A percentile compares a stretch with the other conserved stretches of the same genome.
phyloP scores from a whole-genome alignment of 2,888 invertebrate genomes.

The Ennomos erosarius region DNA sequence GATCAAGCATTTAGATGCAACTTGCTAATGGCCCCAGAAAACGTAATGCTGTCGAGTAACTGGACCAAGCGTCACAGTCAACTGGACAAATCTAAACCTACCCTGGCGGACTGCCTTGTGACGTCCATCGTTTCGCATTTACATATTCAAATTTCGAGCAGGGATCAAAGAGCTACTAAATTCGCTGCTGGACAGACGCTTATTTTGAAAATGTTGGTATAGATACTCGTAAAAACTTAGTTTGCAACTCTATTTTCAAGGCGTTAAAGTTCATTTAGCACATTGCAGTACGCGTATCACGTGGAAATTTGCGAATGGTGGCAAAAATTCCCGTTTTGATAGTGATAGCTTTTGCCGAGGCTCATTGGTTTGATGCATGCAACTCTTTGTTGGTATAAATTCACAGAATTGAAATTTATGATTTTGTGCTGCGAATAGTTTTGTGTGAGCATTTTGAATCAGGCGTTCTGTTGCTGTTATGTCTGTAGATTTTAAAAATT shows the following conservation, averaged over 20 bases:
- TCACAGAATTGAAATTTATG: slow-evolving; percentile 14
- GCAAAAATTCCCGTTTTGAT: slow-evolving; percentile 19
- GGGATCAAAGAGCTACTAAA: slow-evolving; percentile 64
- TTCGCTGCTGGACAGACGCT: slow-evolving; percentile 42
- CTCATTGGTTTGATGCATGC: slow-evolving; percentile 24
- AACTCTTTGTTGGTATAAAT: slow-evolving; percentile 18
- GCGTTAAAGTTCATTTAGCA: slow-evolving; percentile 5
- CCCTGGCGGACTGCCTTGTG: slow-evolving; percentile 18
- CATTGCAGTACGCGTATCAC: not conserved
- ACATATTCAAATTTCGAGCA: slow-evolving; percentile 65
- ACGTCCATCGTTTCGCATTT: slow-evolving; percentile 49
- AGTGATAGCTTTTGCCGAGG: slow-evolving; percentile 21
- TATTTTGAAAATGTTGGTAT: slow-evolving; percentile 33
- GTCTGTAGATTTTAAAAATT: too few relatives aligned
- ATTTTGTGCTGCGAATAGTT: slow-evolving; percentile 7
- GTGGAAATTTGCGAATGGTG: slow-evolving; percentile 10
- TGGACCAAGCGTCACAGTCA: too few relatives aligned
- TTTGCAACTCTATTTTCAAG: slow-evolving; percentile 2
- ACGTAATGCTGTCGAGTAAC: not conserved
- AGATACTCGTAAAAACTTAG: slow-evolving; percentile 21
- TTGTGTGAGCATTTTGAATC: slow-evolving; percentile 1
- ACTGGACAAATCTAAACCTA: slow-evolving; percentile 8
- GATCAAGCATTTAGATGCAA: too few relatives aligned
- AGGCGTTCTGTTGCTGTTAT: not conserved
- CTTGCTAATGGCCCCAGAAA: too few relatives aligned